A percentile compares a stretch with the other conserved stretches of the same genome.
Conservation (phyloP, 2,113 vertebrate genomes). For the Otis tarda region DNA sequence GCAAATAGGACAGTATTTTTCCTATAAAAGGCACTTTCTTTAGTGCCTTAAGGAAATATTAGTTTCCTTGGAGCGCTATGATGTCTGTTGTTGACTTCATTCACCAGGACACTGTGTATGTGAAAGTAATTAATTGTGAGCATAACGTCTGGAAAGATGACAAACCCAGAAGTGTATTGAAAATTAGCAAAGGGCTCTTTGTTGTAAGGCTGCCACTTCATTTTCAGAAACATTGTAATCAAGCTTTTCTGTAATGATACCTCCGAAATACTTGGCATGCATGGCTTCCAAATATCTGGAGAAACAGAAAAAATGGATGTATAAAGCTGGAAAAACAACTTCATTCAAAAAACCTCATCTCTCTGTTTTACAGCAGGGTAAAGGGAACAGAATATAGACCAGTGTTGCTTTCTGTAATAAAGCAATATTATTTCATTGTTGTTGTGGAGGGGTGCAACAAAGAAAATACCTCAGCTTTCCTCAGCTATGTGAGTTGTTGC, state of each 20-base stretch:
- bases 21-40: background rate
- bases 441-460: background rate
- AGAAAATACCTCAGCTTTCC: background rate
- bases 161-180: background rate
- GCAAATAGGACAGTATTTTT: background rate
- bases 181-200: background rate
- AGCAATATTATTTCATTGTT: background rate
- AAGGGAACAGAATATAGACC: background rate
- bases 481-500: background rate
- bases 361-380: background rate
- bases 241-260: background rate
- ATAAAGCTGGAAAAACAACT: background rate
- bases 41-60: background rate
- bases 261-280: background rate
- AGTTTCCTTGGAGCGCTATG: background rate
- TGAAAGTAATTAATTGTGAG: background rate
- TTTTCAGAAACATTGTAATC: slow-evolving; percentile 3
- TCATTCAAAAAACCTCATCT: background rate
- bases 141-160: background rate
- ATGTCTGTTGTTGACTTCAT: background rate
- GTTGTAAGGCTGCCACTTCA: background rate
- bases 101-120: background rate
- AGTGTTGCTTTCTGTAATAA: background rate
- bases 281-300: background rate
- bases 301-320: background rate